Evolutionary conservation across 1,140 invertebrate genomes (phyloP), one percentile per base, ranked within the genome.

Genomic region (Physella acuta): DNA sequence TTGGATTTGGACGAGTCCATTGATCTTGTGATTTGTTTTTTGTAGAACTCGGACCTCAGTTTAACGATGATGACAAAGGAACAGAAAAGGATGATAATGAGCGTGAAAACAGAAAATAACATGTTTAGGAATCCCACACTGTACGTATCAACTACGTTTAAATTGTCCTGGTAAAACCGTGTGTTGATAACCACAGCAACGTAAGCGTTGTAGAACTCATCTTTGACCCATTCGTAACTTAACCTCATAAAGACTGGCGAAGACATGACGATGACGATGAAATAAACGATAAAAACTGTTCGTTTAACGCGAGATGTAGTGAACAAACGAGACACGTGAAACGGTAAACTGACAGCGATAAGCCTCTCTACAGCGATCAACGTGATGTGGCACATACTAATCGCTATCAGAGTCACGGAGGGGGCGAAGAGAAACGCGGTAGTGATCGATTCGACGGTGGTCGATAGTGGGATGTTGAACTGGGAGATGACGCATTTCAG

Each of bases 331-430:
- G 62, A 64, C 20, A 52, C 49, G 3, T 52, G 34, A 1, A 64
- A 30, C 1, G 62, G 62, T 20, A 52, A 64, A 31, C 30, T 2
- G 3, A 64, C 62, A 17, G 49, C 62, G 2, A 64, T 1, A 49
- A 64, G n/a, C 30, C 62, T 52, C 37, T 64, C 62, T 3, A 36
- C 52, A 2, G 62, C 49, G 2, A 64, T 53, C 1, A 53, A 17
- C 14, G 52, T 28, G 8, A 64, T 36, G 17, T 52, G 62, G 26
- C 26, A 39, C 2, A 34, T 20, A 52, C 44, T 52, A 11, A 64
- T 20, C 24, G 52, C 2, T 44, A 51, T 33, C 4, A 30, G 2
- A 11, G 52, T 3, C 0, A 26, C 8, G 37, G 26, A 20, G 44
- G 14, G 20, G 2, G 26, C 20, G 20, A 30, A 51, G 11, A 64